A percentile compares a stretch with the other conserved stretches of the same genome.
Evolutionary conservation across 1,140 invertebrate species (phyloP).

Genomic region (Drosophila ironensis): DNA sequence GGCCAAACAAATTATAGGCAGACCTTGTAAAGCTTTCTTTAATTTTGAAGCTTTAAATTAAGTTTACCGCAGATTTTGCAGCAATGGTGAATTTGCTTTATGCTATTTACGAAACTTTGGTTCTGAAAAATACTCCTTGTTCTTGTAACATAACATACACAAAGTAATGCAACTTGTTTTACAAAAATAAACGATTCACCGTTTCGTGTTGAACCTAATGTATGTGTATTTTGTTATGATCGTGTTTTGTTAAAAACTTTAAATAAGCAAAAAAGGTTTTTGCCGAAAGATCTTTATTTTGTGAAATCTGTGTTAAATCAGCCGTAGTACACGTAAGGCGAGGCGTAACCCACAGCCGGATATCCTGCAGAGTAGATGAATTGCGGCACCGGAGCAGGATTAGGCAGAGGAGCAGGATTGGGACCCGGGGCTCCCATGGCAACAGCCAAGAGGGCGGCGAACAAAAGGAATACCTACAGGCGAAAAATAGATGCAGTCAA

Average conservation of each 20-base stretch:
- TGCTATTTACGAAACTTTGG: too few relatives aligned
- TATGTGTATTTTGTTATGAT: too few relatives aligned
- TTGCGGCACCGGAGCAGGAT: constrained; percentile 59
- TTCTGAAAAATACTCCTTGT: too few relatives aligned
- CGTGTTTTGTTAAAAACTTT: background rate
- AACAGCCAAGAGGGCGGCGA: constrained; percentile 59
- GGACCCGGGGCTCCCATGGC: constrained; percentile 52
- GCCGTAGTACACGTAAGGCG: constrained; percentile 66
- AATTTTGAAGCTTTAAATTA: too few relatives aligned
- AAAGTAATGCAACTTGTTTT: too few relatives aligned
- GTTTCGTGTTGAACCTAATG: too few relatives aligned
- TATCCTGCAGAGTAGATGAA: constrained; percentile 57
- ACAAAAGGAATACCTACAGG: constrained; percentile 57
- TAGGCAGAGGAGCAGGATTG: constrained; percentile 33
- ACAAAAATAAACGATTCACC: too few relatives aligned
- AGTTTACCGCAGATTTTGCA: too few relatives aligned
- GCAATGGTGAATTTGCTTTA: too few relatives aligned
- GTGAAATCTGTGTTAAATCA: constrained; percentile 8
- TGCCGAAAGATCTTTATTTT: constrained; percentile 26
- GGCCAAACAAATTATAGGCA: too few relatives aligned
- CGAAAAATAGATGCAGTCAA: background rate
- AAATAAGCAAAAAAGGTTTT: background rate
- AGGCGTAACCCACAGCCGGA: constrained; percentile 58
- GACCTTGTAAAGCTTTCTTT: background rate
- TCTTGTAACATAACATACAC: too few relatives aligned